Evolutionary conservation across 2,888 invertebrate genomes (phyloP), one percentile per base, ranked within the genome.

Genomic region (Agrochola litura): DNA sequence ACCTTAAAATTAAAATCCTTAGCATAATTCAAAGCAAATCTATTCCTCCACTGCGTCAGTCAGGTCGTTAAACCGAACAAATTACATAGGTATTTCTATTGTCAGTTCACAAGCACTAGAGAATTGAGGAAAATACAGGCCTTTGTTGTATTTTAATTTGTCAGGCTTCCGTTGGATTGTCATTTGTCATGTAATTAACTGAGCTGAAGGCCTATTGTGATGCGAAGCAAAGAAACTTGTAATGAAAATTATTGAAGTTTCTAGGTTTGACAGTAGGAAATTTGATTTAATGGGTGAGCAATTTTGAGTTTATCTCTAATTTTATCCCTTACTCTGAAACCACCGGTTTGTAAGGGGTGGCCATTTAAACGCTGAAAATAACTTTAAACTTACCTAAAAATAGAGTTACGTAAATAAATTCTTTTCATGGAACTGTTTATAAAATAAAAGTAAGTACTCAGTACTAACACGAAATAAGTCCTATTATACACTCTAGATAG

Each of bases 181-280:
- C 37, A 66, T 75, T 82, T 84, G 63, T 84, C 75, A 64, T 60
- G 66, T 54, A 63, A 76, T 76, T 76, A 73, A 76, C 30, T 63
- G 43, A 73, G 9, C 19, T 68, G 67, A 81, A 73, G 69, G 60
- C 63, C 54, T 14, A 63, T 72, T 58, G 52, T 72, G 54, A 69
- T 73, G 58, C 14, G 43, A n/a, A 63, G 9, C 12, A 10, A 2
- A 46, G 52, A 54, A 56, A 14, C 9, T 19, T 6, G 12, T 58
- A 37, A 37, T 37, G 37, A 37, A 37, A 37, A 37, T 37, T 1
- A 37, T 37, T 5, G 37, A 37, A 37, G 37, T 37, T 37, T 37
- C 37, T 5, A 37, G 37, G 37, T 37, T 37, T 37, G 37, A 37
- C 37, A 37, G 3, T 37, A 37, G 2, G 37, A 37, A 37, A 37